Conservation (phyloP, 2,113 vertebrate genomes). For the Rhadina sibilatrix region DNA sequence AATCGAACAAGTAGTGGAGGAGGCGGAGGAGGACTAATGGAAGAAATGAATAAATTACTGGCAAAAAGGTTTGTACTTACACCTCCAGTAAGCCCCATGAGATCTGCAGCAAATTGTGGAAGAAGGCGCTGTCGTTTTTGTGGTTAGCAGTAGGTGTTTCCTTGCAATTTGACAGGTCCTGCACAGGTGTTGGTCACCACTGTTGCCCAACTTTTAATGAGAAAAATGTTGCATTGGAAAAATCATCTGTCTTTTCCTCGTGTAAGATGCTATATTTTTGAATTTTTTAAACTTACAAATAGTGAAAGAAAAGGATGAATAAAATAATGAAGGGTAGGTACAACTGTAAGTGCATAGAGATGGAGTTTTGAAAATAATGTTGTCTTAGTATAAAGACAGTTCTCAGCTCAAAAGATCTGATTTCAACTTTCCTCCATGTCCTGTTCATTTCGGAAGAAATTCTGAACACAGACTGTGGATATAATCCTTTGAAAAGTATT, state of each 20-base stretch:
- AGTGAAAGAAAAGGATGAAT: background rate
- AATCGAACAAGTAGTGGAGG: constrained; percentile 88
- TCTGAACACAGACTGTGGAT: background rate
- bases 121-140: background rate
- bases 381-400: background rate
- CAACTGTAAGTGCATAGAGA: background rate
- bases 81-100: background rate
- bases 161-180: background rate
- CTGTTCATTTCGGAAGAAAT: background rate
- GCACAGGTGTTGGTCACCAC: background rate
- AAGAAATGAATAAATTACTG: constrained; percentile 98
- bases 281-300: background rate
- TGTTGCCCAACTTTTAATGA: background rate
- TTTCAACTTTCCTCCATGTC: background rate
- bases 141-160: background rate
- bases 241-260: background rate
- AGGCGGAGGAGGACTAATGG: constrained; percentile 94
- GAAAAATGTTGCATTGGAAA: background rate
- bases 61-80: constrained; percentile 87
- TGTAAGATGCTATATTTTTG: background rate
- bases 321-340: background rate
- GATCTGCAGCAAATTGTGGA: background rate
- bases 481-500: background rate
- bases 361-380: background rate
- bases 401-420: background rate